These are phyloP conservation scores for Bombus impatiens DNA, from an alignment of 1,140 invertebrate species.

Conservation along the genomic window DNA sequence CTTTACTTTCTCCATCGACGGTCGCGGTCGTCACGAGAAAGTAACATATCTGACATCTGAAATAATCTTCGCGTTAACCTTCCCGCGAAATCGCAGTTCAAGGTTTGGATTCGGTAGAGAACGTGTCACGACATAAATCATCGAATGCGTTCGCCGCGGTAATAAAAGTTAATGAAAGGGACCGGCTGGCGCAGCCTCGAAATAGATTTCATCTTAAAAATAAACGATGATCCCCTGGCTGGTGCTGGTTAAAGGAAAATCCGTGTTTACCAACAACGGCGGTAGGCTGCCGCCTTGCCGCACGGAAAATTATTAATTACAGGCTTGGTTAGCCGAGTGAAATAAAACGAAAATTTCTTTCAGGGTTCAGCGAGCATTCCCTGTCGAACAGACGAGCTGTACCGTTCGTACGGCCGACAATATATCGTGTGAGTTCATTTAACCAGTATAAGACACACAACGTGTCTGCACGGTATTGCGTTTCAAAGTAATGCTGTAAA, in stretches of 20 bases:
- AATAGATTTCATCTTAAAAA: conserved; percentile 45
- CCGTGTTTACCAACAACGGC: conserved; percentile 43
- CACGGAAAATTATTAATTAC: conserved; percentile 64
- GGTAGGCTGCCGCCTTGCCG: conserved; percentile 24
- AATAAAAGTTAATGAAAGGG: conserved; percentile 45
- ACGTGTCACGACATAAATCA: background rate
- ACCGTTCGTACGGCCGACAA: background rate
- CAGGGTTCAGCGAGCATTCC: conserved; percentile 64
- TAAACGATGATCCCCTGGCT: conserved; percentile 24
- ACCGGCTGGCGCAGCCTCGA: background rate
- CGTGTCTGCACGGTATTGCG: conserved; percentile 1
- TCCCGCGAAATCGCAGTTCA: background rate
- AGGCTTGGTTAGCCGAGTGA: conserved; percentile 54
- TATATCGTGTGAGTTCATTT: conserved; percentile 24
- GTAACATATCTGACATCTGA: background rate
- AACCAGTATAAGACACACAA: conserved; percentile 10
- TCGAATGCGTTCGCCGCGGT: background rate
- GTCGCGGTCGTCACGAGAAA: background rate
- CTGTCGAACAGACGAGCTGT: conserved; percentile 6
- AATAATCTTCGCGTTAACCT: background rate
- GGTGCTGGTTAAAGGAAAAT: conserved; percentile 43
- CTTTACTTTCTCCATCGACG: background rate
- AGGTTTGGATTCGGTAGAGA: background rate
- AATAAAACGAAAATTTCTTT: conserved; percentile 67
- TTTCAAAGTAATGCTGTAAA: conserved; percentile 35